phyloP scores from a whole-genome alignment of 2,797 vertebrate species.

The Sternarchorhynchus goeldii region DNA sequence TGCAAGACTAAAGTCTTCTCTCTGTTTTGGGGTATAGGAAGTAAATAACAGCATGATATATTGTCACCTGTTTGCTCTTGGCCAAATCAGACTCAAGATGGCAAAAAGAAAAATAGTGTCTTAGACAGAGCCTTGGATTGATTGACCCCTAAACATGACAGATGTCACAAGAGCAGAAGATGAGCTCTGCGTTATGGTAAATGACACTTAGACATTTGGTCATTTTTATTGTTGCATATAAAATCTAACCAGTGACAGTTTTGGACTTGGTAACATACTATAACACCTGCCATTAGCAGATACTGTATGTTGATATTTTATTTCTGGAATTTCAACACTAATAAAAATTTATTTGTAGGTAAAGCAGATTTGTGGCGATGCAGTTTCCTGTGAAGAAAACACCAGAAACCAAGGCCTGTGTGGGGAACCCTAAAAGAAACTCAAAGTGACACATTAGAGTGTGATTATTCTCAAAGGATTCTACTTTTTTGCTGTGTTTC shows the following conservation, averaged over 20 bases:
- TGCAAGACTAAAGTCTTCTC: background rate
- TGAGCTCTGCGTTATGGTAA: slow-evolving; percentile 11
- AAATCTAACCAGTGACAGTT: background rate
- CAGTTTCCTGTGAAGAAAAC: slow-evolving; percentile 23
- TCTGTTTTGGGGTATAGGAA: background rate
- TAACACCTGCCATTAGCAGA: slow-evolving; percentile 13
- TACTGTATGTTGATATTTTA: background rate
- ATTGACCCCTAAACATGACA: slow-evolving; percentile 7
- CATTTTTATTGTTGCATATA: background rate
- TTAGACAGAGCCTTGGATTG: slow-evolving; percentile 5
- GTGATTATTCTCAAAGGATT: slow-evolving; percentile 18
- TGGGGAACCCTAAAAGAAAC: slow-evolving; percentile 8
- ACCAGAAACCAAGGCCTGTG: background rate
- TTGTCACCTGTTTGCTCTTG: slow-evolving; percentile 9
- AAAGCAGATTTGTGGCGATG: slow-evolving; percentile 19
- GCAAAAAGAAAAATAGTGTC: slow-evolving; percentile 5
- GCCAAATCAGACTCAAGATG: background rate
- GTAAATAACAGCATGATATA: slow-evolving; percentile 16
- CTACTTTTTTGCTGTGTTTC: slow-evolving; percentile 29
- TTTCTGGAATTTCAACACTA: slow-evolving; percentile 20
- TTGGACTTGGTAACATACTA: background rate
- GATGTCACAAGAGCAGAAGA: slow-evolving; percentile 9
- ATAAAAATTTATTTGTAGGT: slow-evolving; percentile 40
- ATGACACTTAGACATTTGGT: slow-evolving; percentile 7
- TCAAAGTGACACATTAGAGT: background rate